Conservation (phyloP, 2,113 vertebrate species). For the Psophia crepitans region DNA sequence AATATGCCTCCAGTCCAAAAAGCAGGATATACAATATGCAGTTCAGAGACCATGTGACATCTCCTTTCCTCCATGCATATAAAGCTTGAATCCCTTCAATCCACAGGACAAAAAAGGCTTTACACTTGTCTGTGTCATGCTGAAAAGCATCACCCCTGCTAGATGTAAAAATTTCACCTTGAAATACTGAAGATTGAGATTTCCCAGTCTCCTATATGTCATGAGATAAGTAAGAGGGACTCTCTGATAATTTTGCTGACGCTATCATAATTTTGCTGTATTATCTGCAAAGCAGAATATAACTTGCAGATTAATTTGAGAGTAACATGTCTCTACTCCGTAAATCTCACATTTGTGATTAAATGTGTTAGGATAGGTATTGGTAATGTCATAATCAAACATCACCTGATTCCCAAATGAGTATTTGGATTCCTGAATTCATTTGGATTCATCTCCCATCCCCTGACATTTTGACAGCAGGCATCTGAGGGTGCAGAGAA, state of each 20-base stretch:
- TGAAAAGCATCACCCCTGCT: neutral
- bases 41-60: neutral
- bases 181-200: neutral
- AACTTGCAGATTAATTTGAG: neutral
- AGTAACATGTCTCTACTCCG: neutral
- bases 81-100: neutral
- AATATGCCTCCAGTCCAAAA: neutral
- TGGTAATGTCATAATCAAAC: neutral
- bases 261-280: neutral
- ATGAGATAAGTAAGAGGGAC: neutral
- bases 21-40: neutral
- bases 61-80: neutral
- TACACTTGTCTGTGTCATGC: neutral
- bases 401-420: neutral
- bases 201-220: neutral
- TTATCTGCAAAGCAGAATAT: neutral
- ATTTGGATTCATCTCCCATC: neutral
- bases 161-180: neutral
- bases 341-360: neutral
- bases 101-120: neutral
- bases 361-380: neutral
- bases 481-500: neutral
- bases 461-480: neutral
- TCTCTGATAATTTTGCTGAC: neutral
- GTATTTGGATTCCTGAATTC: neutral